Base-by-base conservation (phyloP, 2,113 vertebrate genomes). In the Globicephala melas region DNA sequence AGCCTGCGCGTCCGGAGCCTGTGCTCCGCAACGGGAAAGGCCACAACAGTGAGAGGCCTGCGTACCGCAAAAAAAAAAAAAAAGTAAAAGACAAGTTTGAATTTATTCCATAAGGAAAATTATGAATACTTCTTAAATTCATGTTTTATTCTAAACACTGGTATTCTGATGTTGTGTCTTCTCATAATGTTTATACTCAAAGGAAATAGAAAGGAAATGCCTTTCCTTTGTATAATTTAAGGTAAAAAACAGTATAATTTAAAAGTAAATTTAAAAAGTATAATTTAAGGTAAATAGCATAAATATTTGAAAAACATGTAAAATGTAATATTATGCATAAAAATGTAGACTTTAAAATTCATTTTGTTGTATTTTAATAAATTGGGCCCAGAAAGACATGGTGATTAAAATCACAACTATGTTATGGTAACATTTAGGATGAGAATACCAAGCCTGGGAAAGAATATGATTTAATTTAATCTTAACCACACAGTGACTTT, bases 231-330 rank as follows among this genome's bases (percentile, higher is more conserved):
- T 79, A 44, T 38, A 55, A 87, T 65, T 77, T 84, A 73, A 63
- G n/a, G 11, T 8, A 95, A 96, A 88, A 82, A 96, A 86, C 92
- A 81, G 14, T 79, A 38, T 44, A 55, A 88, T 65, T 77, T 84
- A 73, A 58, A 53, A 53, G 53, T 53, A 17, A 53, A 53, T 53
- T 53, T 73, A 82, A 96, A 89, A 94, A 81, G 14, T 74, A 44
- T 44, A 55, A 88, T 65, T 81, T 84, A 73, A 63, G n/a, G 14
- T 8, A 95, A 96, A 88, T 26, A 41, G 2, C 11, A 74, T 5
- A 82, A 17, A 41, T 76, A 91, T 60, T 77, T 89, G 38, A 91
- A 95, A 96, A 55, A 14, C 8, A 70, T 68, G 31, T 25, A 60
- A 86, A 91, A 86, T 67, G 44, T 31, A 86, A 36, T 67, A 87